phyloP scores from a whole-genome alignment of 2,113 vertebrate species.

The Tachuris rubrigastra region DNA sequence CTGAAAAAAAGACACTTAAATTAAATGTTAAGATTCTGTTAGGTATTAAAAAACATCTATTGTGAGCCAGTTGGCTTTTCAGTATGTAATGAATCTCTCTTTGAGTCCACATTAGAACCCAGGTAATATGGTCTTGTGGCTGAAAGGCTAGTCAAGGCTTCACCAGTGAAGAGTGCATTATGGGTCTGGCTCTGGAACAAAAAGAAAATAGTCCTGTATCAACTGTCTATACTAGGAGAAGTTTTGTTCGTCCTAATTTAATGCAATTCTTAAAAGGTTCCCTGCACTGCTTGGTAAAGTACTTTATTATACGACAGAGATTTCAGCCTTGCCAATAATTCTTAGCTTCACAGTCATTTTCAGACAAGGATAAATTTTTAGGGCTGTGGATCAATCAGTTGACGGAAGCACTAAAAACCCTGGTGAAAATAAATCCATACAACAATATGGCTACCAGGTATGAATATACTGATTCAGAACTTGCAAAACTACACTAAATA shows the following conservation, averaged over 20 bases:
- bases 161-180: background rate
- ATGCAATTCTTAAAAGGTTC: background rate
- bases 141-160: background rate
- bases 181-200: background rate
- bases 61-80: background rate
- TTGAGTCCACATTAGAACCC: background rate
- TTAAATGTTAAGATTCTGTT: background rate
- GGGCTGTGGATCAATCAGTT: background rate
- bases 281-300: background rate
- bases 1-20: background rate
- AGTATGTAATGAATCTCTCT: background rate
- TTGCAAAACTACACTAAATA: background rate
- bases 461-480: background rate
- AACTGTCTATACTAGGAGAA: background rate
- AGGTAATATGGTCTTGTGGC: background rate
- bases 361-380: background rate
- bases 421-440: background rate
- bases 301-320: background rate
- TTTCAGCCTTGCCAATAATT: background rate
- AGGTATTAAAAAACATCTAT: background rate
- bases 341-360: background rate
- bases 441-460: background rate
- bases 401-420: background rate
- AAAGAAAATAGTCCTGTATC: background rate
- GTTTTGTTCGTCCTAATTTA: background rate